phyloP scores from a whole-genome alignment of 2,113 vertebrate genomes.

The Otocyon megalotis region DNA sequence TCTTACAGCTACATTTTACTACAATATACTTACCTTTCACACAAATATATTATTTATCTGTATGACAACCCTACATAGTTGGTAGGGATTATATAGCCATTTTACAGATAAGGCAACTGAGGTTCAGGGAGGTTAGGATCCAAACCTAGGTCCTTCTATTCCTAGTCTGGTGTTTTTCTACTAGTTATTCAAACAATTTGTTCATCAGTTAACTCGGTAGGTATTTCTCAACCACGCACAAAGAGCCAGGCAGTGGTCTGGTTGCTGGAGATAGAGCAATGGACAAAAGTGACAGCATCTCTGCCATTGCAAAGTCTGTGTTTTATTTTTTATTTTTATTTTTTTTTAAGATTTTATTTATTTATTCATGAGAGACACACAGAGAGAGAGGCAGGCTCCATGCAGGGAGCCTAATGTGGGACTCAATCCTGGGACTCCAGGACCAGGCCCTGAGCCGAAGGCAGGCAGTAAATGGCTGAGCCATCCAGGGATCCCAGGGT shows the following conservation, averaged over 20 bases:
- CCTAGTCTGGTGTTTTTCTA: not conserved
- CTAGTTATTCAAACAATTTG: not conserved
- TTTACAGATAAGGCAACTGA: conserved; percentile 29
- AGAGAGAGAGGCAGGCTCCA: no score
- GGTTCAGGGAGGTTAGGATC: not conserved
- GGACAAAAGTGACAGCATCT: not conserved
- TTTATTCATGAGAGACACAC: no score
- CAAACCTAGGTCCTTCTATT: not conserved
- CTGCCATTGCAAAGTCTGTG: not conserved
- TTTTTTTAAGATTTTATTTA: no score
- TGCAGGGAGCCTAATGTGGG: no score
- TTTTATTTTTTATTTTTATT: not conserved
- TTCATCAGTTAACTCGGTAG: not conserved
- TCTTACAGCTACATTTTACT: not conserved
- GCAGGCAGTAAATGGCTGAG: no score
- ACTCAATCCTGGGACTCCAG: no score
- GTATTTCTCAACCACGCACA: not conserved
- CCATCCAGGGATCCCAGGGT: not conserved
- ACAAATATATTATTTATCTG: not conserved
- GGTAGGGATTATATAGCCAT: not conserved
- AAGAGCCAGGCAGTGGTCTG: not conserved
- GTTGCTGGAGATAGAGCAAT: not conserved
- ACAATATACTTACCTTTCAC: not conserved
- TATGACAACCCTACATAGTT: not conserved
- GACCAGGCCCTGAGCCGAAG: no score